phyloP scores from a whole-genome alignment of 2,888 invertebrate genomes.

The Toxonevra muliebris region DNA sequence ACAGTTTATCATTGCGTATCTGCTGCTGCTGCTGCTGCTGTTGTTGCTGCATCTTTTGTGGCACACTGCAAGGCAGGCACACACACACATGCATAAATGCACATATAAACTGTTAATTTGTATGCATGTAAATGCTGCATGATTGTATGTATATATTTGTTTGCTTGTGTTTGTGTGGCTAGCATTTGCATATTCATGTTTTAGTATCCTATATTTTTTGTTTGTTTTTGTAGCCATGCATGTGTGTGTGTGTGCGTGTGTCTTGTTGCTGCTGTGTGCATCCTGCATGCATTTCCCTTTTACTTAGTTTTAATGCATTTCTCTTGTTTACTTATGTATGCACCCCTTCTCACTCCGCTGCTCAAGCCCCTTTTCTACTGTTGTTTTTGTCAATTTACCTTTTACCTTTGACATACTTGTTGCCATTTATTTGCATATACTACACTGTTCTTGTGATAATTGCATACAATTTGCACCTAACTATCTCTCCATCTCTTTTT shows the following conservation, averaged over 20 bases:
- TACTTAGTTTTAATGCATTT: slow-evolving; percentile 8
- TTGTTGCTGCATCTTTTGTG: too few species aligned
- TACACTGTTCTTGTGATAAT: too few species aligned
- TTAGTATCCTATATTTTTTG: neutral
- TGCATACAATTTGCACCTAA: too few species aligned
- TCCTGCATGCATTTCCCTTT: neutral
- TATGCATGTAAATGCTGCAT: neutral
- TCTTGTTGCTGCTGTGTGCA: neutral
- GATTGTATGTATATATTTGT: neutral
- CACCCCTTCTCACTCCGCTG: neutral
- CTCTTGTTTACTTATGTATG: neutral
- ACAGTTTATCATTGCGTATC: slow-evolving; percentile 26
- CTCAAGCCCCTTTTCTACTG: neutral
- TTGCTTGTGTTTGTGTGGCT: neutral
- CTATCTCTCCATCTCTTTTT: too few species aligned
- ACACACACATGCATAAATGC: neutral
- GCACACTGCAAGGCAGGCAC: too few species aligned
- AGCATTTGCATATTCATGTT: slow-evolving; percentile 5
- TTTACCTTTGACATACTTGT: slow-evolving; percentile 6
- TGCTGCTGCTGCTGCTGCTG: neutral
- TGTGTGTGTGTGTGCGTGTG: neutral
- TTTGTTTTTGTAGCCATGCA: neutral
- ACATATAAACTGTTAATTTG: neutral
- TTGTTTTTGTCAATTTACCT: slow-evolving; percentile 2
- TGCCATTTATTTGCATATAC: neutral